A percentile compares a stretch with the other conserved stretches of the same genome.
phyloP scores from a whole-genome alignment of 2,113 vertebrate genomes.

The Antechinus stuartii region DNA sequence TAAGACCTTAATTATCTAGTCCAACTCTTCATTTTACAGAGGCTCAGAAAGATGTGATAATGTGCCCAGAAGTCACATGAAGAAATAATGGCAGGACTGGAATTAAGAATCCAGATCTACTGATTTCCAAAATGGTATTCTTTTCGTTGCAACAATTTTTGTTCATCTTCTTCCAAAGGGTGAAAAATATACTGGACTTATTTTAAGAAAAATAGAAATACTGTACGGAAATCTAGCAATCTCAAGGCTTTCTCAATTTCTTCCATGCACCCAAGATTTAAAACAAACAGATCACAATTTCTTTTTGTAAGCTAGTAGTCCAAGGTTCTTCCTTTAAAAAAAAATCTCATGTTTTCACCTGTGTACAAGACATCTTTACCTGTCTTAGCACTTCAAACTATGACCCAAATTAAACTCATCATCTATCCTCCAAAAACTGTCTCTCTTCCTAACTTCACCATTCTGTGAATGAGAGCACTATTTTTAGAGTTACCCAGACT shows the following conservation, averaged over 20 bases:
- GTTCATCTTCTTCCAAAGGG: neutral
- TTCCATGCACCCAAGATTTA: neutral
- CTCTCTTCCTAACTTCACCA: neutral
- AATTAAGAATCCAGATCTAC: neutral
- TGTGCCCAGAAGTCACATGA: neutral
- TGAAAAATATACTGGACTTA: neutral
- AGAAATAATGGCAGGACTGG: neutral
- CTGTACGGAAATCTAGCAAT: neutral
- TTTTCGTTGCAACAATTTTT: neutral
- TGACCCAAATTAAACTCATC: neutral
- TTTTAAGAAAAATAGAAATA: neutral
- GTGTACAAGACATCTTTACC: neutral
- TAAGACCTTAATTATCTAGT: neutral
- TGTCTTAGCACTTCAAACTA: neutral
- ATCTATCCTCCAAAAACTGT: neutral
- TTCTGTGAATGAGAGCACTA: neutral
- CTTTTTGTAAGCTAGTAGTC: neutral
- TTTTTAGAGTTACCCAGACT: neutral
- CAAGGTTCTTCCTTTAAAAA: neutral
- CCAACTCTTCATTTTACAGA: neutral
- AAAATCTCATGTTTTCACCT: neutral
- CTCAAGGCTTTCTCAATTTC: neutral
- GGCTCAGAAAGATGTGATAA: neutral
- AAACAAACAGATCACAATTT: neutral
- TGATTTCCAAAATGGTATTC: neutral